Evolutionary conservation across 2,113 vertebrate species (phyloP).

Genomic region (Cyprinodon variegatus): DNA sequence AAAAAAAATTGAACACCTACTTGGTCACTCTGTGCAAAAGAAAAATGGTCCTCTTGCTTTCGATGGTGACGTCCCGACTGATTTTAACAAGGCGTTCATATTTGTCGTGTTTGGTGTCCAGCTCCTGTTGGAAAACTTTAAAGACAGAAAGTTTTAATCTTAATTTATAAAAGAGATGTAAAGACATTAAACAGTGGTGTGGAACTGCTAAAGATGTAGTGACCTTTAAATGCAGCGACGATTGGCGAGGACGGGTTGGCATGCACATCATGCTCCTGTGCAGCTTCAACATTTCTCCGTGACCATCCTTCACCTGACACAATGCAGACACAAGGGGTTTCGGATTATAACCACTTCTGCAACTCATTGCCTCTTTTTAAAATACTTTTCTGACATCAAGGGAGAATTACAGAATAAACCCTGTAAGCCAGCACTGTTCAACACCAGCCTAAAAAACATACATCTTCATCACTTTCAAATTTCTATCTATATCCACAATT

Average conservation of each 20-base stretch:
- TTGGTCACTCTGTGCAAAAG: slow-evolving; percentile 93
- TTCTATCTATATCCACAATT: not conserved
- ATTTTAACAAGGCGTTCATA: slow-evolving; percentile 95
- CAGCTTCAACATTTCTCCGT: slow-evolving; percentile 84
- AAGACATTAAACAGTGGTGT: not conserved
- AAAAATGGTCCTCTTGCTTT: slow-evolving; percentile 97
- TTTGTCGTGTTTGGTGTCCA: slow-evolving; percentile 94
- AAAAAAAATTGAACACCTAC: slow-evolving; percentile 63
- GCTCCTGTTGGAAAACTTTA: slow-evolving; percentile 92
- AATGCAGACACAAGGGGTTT: not conserved
- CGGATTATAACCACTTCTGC: not conserved
- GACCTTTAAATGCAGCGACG: slow-evolving; percentile 88
- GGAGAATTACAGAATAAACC: too few relatives aligned
- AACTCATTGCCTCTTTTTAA: not conserved
- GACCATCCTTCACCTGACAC: slow-evolving; percentile 79
- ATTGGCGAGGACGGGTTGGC: slow-evolving; percentile 81
- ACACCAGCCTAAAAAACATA: not conserved
- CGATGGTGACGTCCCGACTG: slow-evolving; percentile 95
- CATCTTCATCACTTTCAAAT: not conserved
- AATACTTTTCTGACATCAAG: too few relatives aligned
- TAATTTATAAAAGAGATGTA: not conserved
- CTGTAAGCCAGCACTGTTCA: not conserved
- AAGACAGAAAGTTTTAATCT: not conserved
- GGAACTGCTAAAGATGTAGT: not conserved
- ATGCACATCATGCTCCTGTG: slow-evolving; percentile 76